Base-by-base conservation (phyloP, 2,113 vertebrate species). In the Chloebia gouldiae region DNA sequence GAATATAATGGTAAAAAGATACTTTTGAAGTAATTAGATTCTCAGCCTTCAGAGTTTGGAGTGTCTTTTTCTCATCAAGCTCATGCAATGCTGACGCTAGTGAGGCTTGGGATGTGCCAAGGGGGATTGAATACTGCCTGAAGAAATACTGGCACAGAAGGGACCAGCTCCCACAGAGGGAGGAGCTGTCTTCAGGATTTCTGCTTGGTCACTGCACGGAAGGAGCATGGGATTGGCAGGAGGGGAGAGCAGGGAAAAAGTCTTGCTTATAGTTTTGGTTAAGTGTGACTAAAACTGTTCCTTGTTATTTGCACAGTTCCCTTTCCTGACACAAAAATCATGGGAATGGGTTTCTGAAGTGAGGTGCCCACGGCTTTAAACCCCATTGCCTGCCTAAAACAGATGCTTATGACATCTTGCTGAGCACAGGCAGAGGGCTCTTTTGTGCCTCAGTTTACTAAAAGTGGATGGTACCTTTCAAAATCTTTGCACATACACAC, bases 1-100 rank as follows among this genome's bases (percentile, higher is more conserved):
- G 64, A 95, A 83, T 81, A 91, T 95, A 96, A 96, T 94, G 68
- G 60, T 56, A 40, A 78, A 90, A 93, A 95, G 68, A 83, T 51
- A 92, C 75, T 95, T 94, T 33, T 56, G 78, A 85, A 92, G 75
- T 91, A 88, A 90, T 93, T 90, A 93, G 39, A 63, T 75, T 63
- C 60, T 73, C 59, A 83, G 54, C 18, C 25, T 66, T 93, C 47
- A 60, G 47, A 75, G 39, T 13, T 10, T 37, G 24, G 47, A 88
- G 51, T 66, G 82, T 39, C 30, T 81, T 91, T 86, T 82, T 57
- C 54, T 54, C 68, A 78, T 73, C 65, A 82, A 85, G 15, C 31
- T 54, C 9, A 2, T 33, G 75, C 1, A 1, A 83, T 24, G 27
- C 19, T 70, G 78, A 54, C 17, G 35, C 4, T 17, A 45, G 42